These are phyloP conservation scores for Aplocera efformata DNA, from an alignment of 2,888 invertebrate species.

Conservation along the genomic window DNA sequence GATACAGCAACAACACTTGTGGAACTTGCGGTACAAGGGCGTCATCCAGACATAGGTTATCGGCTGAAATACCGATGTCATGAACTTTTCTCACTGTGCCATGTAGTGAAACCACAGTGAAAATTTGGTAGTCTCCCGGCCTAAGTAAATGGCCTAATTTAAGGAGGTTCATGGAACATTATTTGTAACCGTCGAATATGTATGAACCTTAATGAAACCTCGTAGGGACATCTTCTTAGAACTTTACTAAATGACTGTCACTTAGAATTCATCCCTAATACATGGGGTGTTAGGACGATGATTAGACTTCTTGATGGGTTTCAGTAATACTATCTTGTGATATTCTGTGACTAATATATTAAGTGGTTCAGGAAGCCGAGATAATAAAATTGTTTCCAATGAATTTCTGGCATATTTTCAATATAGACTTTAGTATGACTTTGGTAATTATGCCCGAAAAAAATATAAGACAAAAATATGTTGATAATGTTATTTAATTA, in stretches of 20 bases:
- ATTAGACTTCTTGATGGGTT: conserved; percentile 27
- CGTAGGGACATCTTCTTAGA: conserved; percentile 60
- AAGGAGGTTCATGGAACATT: conserved; percentile 36
- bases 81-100: conserved; percentile 49
- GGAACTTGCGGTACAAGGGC: conserved; percentile 84
- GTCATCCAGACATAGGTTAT: conserved; percentile 72
- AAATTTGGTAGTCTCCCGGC: conserved; percentile 59
- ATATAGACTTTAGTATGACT: no score
- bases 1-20: conserved; percentile 90
- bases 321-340: conserved; percentile 24
- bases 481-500: no score
- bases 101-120: conserved; percentile 14
- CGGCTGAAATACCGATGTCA: conserved; percentile 76
- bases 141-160: conserved; percentile 64
- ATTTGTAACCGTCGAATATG: conserved; percentile 49
- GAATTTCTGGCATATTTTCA: conserved; percentile 10
- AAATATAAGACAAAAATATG: no score
- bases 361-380: conserved; percentile 6
- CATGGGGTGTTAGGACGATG: conserved; percentile 32
- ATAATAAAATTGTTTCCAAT: conserved; percentile 42
- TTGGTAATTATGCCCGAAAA: no score
- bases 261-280: conserved; percentile 43
- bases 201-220: conserved; percentile 42
- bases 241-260: conserved; percentile 51
- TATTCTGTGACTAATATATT: conserved; percentile 22